phyloP scores from a whole-genome alignment of 2,888 invertebrate genomes.

The Eledone cirrhosa region DNA sequence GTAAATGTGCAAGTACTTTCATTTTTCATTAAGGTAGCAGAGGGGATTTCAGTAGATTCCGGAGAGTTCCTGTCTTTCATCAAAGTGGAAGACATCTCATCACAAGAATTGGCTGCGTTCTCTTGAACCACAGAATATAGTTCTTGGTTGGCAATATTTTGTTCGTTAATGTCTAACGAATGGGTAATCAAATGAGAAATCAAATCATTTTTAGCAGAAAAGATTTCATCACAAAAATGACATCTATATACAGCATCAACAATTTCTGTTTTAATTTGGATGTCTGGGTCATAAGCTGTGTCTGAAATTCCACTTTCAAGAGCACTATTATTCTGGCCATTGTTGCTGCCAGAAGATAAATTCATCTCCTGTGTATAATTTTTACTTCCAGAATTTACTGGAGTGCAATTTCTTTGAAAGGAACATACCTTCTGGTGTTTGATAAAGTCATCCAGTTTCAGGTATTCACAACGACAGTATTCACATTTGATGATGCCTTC shows the following conservation, averaged over 20 bases:
- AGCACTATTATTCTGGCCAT: not conserved
- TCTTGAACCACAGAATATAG: not conserved
- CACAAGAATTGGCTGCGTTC: not conserved
- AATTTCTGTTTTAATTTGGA: conserved; percentile 16
- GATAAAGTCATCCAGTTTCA: conserved; percentile 17
- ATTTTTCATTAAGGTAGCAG: not conserved
- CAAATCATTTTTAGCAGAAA: not conserved
- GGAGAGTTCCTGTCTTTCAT: not conserved
- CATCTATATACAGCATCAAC: not conserved
- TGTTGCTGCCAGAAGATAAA: not conserved
- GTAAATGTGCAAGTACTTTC: not conserved
- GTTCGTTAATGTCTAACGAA: not conserved
- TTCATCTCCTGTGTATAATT: not conserved
- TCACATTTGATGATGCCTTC: conserved; percentile 20
- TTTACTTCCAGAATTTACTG: not conserved
- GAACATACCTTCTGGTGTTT: conserved; percentile 9
- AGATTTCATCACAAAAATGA: conserved; percentile 3
- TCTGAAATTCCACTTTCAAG: too few relatives aligned
- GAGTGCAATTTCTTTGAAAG: not conserved
- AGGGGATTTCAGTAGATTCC: too few relatives aligned
- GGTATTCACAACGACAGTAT: not conserved
- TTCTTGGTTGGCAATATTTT: not conserved
- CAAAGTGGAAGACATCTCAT: not conserved
- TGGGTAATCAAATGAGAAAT: not conserved
- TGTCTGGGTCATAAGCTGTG: not conserved